Percentiles rank a stretch among this genome's conserved stretches.
phyloP scores from a whole-genome alignment of 2,888 invertebrate genomes.

The Lutraria lutraria region DNA sequence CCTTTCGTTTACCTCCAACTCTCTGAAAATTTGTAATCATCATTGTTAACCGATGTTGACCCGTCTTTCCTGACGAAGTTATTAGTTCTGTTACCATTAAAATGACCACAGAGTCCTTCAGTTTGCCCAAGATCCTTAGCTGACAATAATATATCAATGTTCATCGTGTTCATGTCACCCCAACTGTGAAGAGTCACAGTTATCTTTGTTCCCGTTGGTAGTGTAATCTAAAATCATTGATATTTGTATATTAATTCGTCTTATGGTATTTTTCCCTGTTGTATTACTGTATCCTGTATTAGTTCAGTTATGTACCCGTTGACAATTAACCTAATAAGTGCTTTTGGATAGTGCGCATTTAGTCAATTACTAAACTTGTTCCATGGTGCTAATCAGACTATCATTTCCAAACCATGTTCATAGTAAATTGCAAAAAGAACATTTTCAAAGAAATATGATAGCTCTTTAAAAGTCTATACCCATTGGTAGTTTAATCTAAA shows the following conservation, averaged over 20 bases:
- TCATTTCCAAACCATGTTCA: no score
- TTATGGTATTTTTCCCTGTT: not conserved
- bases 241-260: not conserved
- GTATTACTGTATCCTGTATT: not conserved
- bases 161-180: slow-evolving; percentile 19
- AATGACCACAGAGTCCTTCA: slow-evolving; percentile 22
- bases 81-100: not conserved
- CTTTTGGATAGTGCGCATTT: not conserved
- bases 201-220: slow-evolving; percentile 24
- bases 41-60: not conserved
- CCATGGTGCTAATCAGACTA: no score
- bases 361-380: no score
- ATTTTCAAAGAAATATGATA: no score
- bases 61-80: slow-evolving; percentile 12
- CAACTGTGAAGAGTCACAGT: not conserved
- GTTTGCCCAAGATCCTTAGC: slow-evolving; percentile 23
- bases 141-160: slow-evolving; percentile 14
- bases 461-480: no score
- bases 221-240: not conserved
- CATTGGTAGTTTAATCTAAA: slow-evolving; percentile 23
- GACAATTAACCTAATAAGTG: not conserved
- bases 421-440: no score
- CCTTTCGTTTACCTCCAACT: not conserved
- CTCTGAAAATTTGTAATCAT: not conserved
- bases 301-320: not conserved